Evolutionary conservation across 2,113 vertebrate genomes (phyloP).

Genomic region (Columba janthina): DNA sequence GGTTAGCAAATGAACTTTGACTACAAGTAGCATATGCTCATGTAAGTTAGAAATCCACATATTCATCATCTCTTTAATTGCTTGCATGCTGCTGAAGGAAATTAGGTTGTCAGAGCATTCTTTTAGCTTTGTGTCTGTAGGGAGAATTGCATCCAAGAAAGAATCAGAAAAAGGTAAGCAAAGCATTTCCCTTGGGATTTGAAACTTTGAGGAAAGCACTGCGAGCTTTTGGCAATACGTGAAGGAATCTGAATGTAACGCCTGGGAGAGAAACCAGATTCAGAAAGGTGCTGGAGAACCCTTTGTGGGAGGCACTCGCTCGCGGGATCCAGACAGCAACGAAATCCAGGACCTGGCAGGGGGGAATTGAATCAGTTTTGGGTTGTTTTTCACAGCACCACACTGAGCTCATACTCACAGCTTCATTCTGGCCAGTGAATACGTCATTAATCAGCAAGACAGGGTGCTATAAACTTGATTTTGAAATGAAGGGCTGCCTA

Average conservation of each 20-base stretch:
- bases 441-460: background rate
- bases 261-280: background rate
- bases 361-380: background rate
- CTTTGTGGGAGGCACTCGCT: background rate
- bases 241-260: background rate
- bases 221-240: rapidly evolving
- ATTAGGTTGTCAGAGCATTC: background rate
- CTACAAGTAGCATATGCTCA: background rate
- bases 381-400: background rate
- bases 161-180: background rate
- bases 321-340: background rate
- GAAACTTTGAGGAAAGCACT: background rate
- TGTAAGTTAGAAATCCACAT: background rate
- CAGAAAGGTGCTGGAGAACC: background rate
- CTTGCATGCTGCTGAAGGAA: background rate
- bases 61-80: background rate
- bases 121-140: background rate
- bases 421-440: background rate
- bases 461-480: background rate
- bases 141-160: background rate
- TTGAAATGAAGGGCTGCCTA: background rate
- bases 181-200: background rate
- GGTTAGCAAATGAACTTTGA: background rate
- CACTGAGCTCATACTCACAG: background rate
- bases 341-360: background rate